Conservation (phyloP, 2,888 invertebrate genomes). For the Ennomos erosarius region DNA sequence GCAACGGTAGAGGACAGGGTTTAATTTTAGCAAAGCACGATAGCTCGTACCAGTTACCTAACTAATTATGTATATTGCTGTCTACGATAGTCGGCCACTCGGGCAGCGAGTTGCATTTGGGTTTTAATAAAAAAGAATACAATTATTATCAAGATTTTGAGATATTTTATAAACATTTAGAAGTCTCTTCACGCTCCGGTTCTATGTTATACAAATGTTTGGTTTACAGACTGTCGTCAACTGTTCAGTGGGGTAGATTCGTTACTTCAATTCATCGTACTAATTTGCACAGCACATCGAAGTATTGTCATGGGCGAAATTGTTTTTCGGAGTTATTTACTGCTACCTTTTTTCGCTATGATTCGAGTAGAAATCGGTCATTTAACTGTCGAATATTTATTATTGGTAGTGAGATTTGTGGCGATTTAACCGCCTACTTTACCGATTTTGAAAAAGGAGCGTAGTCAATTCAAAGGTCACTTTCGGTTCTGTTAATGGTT, state of each 20-base stretch:
- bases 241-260: too few relatives aligned
- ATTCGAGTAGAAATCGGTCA: too few relatives aligned
- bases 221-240: too few relatives aligned
- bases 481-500: too few relatives aligned
- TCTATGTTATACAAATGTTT: too few relatives aligned
- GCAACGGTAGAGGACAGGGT: conserved; percentile 23
- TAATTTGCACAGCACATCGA: background rate
- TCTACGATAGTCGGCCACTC: conserved; percentile 1
- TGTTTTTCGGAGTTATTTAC: background rate
- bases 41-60: conserved; percentile 35
- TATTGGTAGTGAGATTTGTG: too few relatives aligned
- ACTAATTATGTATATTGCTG: conserved; percentile 16
- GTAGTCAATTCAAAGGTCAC: too few relatives aligned
- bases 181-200: background rate
- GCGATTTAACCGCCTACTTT: too few relatives aligned
- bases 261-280: too few relatives aligned
- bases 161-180: conserved; percentile 8
- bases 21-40: conserved; percentile 34
- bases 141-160: background rate
- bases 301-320: background rate
- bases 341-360: too few relatives aligned
- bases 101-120: conserved; percentile 3
- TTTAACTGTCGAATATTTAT: too few relatives aligned
- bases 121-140: background rate
- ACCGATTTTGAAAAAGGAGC: too few relatives aligned